These are phyloP conservation scores for Raja brachyura DNA, from an alignment of 2,113 vertebrate genomes.

Conservation along the genomic window DNA sequence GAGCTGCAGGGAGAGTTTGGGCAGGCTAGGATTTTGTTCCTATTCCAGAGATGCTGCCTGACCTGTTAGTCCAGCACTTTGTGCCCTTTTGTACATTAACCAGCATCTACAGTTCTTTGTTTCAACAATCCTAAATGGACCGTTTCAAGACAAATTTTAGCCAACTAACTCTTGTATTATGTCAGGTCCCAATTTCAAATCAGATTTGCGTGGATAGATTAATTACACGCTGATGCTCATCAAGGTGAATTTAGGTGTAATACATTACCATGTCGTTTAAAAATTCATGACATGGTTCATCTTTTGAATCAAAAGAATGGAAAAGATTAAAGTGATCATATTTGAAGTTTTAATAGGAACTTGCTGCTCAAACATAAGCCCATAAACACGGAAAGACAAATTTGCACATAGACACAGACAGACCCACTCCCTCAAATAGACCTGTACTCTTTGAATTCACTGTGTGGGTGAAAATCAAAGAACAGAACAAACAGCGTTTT, in stretches of 20 bases:
- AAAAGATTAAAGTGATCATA: conserved; percentile 62
- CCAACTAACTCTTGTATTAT: not conserved
- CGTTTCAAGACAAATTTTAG: not conserved
- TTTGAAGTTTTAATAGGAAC: conserved; percentile 69
- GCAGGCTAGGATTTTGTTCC: not conserved
- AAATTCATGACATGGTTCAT: not conserved
- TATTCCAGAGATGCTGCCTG: not conserved
- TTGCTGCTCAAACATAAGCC: conserved; percentile 62
- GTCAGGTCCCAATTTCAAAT: not conserved
- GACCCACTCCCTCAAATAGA: conserved; percentile 67
- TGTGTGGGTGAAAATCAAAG: conserved; percentile 76
- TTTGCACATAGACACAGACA: conserved; percentile 62
- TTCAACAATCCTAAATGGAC: too few relatives aligned
- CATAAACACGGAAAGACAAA: conserved; percentile 70
- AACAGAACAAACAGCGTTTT: conserved; percentile 84
- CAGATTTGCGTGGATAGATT: not conserved
- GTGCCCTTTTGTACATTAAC: not conserved
- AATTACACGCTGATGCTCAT: conserved; percentile 14
- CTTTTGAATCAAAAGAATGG: conserved; percentile 39
- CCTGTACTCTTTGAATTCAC: conserved; percentile 75
- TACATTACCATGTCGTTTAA: not conserved
- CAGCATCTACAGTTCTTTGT: not conserved
- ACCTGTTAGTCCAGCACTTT: too few relatives aligned
- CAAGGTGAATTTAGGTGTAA: conserved; percentile 22
- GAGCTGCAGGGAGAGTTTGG: not conserved